Percentiles rank a stretch among this genome's conserved stretches.
phyloP scores from a whole-genome alignment of 2,888 invertebrate genomes.

The Pyralis farinalis region DNA sequence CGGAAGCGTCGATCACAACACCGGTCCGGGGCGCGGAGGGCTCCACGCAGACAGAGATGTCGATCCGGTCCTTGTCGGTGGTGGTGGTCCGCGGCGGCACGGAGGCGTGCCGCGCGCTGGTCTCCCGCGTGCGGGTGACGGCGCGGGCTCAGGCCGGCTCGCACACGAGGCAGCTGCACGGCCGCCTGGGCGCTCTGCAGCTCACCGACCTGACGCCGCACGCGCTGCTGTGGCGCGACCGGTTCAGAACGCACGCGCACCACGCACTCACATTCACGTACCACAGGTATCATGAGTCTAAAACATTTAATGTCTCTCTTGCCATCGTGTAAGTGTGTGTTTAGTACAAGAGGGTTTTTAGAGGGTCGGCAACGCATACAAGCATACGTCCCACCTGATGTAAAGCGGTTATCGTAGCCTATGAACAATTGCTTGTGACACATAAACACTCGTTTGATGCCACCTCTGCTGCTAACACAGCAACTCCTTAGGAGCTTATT shows the following conservation, averaged over 20 bases:
- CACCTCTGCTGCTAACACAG: too few relatives aligned
- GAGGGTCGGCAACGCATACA: too few relatives aligned
- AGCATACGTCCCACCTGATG: too few relatives aligned
- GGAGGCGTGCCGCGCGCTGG: constrained; percentile 37
- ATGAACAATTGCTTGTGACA: too few relatives aligned
- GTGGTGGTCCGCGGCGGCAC: constrained; percentile 16
- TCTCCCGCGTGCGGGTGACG: constrained; percentile 52
- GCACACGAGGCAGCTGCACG: constrained; percentile 47
- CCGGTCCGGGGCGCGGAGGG: constrained; percentile 56
- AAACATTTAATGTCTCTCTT: not conserved
- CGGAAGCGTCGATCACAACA: constrained; percentile 55
- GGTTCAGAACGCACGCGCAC: constrained; percentile 89
- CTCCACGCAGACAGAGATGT: constrained; percentile 84
- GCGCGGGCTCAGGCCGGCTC: constrained; percentile 52
- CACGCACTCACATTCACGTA: constrained; percentile 92
- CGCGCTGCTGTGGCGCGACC: constrained; percentile 89
- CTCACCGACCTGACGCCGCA: constrained; percentile 90
- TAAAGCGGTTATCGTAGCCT: too few relatives aligned
- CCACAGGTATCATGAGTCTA: constrained; percentile 49
- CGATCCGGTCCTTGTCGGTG: constrained; percentile 84
- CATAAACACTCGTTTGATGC: too few relatives aligned
- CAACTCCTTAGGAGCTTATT: too few relatives aligned
- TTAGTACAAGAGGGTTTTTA: too few relatives aligned
- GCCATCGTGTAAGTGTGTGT: not conserved
- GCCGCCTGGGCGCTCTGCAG: constrained; percentile 89